Conservation (phyloP, 2,113 vertebrate species). For the Pungitius pungitius region DNA sequence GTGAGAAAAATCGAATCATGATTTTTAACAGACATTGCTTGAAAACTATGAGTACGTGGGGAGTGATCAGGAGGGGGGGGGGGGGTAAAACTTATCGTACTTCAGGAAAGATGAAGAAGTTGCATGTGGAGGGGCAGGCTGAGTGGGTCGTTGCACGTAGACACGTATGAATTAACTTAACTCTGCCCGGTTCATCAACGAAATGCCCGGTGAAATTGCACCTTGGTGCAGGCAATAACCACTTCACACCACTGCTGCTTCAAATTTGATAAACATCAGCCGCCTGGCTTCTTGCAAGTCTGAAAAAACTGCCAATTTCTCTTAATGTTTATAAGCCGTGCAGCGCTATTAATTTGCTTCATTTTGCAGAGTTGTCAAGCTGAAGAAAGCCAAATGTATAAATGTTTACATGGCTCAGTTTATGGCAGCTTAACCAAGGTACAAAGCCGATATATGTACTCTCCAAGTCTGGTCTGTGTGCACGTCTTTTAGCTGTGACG, state of each 20-base stretch:
- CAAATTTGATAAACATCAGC: constrained; percentile 29
- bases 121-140: neutral
- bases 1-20: constrained; percentile 1
- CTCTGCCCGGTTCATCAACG: neutral
- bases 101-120: too few relatives aligned
- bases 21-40: neutral
- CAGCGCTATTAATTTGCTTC: constrained; percentile 27
- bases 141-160: neutral
- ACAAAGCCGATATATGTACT: constrained; percentile 5
- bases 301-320: constrained; percentile 20
- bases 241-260: constrained; percentile 11
- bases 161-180: neutral
- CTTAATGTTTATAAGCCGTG: constrained; percentile 21
- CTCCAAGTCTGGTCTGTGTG: constrained; percentile 9
- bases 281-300: constrained; percentile 28
- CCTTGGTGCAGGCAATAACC: neutral
- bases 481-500: constrained; percentile 1
- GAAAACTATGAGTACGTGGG: neutral
- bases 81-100: neutral
- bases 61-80: neutral
- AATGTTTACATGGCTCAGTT: constrained; percentile 24
- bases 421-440: constrained; percentile 28
- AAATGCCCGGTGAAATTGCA: constrained; percentile 11
- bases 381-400: constrained; percentile 42
- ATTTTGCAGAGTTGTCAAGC: constrained; percentile 34